phyloP scores from a whole-genome alignment of 2,797 vertebrate genomes.

The Gallinago nigripennis region DNA sequence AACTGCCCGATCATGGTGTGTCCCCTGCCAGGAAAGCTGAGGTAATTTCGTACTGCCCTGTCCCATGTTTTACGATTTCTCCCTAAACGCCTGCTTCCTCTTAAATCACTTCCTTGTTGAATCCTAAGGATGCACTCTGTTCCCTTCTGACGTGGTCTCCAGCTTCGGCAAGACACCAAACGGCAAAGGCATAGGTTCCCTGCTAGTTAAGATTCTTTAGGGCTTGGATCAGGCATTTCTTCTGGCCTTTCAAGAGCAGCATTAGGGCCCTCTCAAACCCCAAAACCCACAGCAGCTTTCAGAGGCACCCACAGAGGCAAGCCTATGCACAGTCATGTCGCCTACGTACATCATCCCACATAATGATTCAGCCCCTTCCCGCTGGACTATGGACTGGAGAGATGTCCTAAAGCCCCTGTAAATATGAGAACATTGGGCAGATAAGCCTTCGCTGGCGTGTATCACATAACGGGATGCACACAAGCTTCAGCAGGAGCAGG shows the following conservation, averaged over 20 bases:
- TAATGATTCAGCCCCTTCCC: background rate
- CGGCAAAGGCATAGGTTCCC: background rate
- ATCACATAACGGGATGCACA: accelerated
- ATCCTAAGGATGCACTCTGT: background rate
- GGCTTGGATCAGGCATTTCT: background rate
- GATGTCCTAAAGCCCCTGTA: background rate
- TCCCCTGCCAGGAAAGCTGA: background rate
- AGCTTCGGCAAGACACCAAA: background rate
- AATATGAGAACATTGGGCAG: background rate
- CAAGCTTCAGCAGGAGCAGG: background rate
- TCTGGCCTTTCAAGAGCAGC: background rate
- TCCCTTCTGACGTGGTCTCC: background rate
- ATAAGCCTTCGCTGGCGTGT: background rate
- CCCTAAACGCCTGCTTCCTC: background rate
- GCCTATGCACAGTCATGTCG: accelerated
- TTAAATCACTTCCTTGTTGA: background rate
- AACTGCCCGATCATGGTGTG: background rate
- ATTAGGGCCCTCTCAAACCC: background rate
- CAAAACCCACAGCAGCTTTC: background rate
- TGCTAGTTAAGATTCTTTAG: background rate
- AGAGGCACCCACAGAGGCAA: background rate
- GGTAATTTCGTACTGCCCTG: background rate
- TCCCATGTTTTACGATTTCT: background rate
- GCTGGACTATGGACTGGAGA: background rate
- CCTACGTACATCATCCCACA: background rate